phyloP scores from a whole-genome alignment of 2,888 invertebrate species.

The Parnassius apollo region DNA sequence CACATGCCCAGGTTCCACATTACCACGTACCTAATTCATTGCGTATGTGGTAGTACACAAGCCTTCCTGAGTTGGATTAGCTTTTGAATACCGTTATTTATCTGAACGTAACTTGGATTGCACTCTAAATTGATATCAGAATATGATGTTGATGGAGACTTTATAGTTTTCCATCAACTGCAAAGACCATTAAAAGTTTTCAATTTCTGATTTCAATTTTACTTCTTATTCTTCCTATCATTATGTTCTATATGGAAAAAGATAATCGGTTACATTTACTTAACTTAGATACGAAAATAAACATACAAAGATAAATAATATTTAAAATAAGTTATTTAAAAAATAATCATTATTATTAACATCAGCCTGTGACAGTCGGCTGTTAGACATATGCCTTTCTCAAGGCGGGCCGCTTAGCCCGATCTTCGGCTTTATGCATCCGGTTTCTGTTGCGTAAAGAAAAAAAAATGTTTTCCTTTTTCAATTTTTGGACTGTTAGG shows the following conservation, averaged over 20 bases:
- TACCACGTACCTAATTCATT: constrained; percentile 31
- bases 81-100: constrained; percentile 16
- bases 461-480: no score
- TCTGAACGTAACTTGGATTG: constrained; percentile 9
- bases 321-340: no score
- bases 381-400: no score
- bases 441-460: no score
- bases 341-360: no score
- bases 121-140: constrained; percentile 15
- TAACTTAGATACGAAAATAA: no score
- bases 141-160: constrained; percentile 3
- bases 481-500: no score
- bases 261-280: neutral
- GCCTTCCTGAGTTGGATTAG: constrained; percentile 16
- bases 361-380: no score
- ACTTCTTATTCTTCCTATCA: constrained; percentile 3
- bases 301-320: no score
- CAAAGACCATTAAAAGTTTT: constrained; percentile 10
- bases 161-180: constrained; percentile 22
- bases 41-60: constrained; percentile 10
- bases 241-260: constrained; percentile 1
- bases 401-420: no score
- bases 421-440: no score
- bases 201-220: constrained; percentile 18
- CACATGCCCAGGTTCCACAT: constrained; percentile 33